Base-by-base conservation (phyloP, 1,140 invertebrate genomes). In the Phymorhynchus buccinoides region DNA sequence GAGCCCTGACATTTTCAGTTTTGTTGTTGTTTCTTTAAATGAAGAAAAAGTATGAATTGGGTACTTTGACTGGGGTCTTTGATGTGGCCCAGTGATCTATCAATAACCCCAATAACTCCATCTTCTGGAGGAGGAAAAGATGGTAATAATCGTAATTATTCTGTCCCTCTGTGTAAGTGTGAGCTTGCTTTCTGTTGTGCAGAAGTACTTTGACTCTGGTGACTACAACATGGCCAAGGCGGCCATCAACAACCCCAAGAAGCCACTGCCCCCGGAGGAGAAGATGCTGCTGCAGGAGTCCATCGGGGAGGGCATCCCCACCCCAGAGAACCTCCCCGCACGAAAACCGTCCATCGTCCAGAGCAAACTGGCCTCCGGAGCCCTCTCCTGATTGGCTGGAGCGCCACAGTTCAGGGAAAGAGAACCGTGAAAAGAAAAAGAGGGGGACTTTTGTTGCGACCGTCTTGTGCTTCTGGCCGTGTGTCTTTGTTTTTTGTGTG, bases 211-310 rank as follows among this genome's bases (percentile, higher is more conserved):
- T 94, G 98, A 99, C 94, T 99, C 98, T 84, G 98, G 98, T 77
- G 98, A 99, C 94, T 99, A 99, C 94, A 98, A 99, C 95, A 99
- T 99, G 98, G 98, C 98, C 16, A 98, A 98, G 93, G 98, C 99
- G 92, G 96, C 97, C 90, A 89, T 91, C 71, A 87, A 95, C 86
- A 95, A 95, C 81, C 91, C 87, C 77, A 91, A 90, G 87, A 89
- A 88, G 73, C 90, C 89, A 9, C 78, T 90, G 39, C 86, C 89
- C 3, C 87, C 90, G 30, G 87, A 88, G 83, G 91, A 92, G 62
- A 93, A 93, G 82, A 91, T 91, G 82, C 88, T 92, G 37, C 86
- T 92, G 37, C 91, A 92, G 52, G 94, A 94, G 84, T 93, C 94
- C 22, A 98, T 97, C 12, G 98, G 98, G 27, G 97, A 98, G 90